Conservation (phyloP, 2,113 vertebrate genomes). For the Corythoichthys haematopterus region DNA sequence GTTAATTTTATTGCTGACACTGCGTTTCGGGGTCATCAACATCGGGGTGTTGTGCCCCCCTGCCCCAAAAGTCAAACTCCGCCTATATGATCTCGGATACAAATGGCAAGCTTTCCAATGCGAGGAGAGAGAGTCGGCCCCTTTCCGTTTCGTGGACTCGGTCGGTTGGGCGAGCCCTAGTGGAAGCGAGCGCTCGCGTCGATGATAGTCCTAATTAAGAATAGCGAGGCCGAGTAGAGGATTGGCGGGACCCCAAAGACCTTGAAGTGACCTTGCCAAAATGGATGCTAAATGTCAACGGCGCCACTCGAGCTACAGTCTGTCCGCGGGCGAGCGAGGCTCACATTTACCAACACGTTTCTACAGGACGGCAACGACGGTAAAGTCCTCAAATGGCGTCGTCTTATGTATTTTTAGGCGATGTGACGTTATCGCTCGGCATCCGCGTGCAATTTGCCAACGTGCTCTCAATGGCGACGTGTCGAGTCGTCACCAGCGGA, state of each 20-base stretch:
- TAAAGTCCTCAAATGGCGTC: background rate
- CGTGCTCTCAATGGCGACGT: conserved; percentile 33
- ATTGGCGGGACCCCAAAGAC: conserved; percentile 39
- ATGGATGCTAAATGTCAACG: conserved; percentile 66
- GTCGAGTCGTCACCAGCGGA: conserved; percentile 45
- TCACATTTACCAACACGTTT: no score
- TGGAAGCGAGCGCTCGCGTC: no score
- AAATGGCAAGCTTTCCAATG: no score
- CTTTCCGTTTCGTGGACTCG: no score
- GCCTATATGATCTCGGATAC: no score
- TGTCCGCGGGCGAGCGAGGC: conserved; percentile 27
- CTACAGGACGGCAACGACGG: no score
- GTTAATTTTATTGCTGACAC: no score
- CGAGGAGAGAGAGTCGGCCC: no score
- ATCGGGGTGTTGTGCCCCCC: no score
- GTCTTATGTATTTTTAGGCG: background rate
- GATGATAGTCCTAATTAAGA: background rate
- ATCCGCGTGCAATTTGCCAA: background rate
- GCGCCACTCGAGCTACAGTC: conserved; percentile 30
- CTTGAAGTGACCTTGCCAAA: conserved; percentile 65
- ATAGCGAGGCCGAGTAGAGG: conserved; percentile 15
- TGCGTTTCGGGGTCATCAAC: no score
- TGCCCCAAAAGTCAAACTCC: no score
- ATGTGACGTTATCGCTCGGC: background rate
- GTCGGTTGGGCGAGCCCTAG: no score